Base-by-base conservation (phyloP, 23 tunicate genomes). In the Styela clava region DNA sequence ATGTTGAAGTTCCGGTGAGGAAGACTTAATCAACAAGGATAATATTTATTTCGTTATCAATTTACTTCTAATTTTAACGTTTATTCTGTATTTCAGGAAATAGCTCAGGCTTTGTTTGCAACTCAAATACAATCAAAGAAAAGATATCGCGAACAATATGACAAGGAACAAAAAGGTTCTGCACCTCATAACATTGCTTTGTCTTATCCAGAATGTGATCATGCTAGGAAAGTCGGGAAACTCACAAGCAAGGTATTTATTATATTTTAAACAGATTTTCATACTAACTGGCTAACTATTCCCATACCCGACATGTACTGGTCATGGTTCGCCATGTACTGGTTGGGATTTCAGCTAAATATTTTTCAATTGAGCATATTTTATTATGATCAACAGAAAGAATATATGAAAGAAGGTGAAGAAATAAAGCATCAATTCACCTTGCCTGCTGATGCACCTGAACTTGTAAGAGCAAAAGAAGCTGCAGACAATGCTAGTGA, bases 151-250 rank as follows among this genome's bases (percentile, higher is more conserved):
- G 34, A 72, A 52, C 35, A 84, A 33, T 93, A 85, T 69, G 34
- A 70, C 31, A 82, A 87, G 23, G 98, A 93, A 78, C 77, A 74
- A 34, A 44, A 52, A 16, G 98, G 98, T 0, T 78, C 85, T 77
- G 89, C 88, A 24, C 98, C 98, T 56, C 56, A 68, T 62, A 52
- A 85, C 76, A 62, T 81, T 36, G 85, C 85, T 1, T 33, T 63
- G 29, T 87, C 98, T 35, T 93, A 93, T 69, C 98, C 98, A 1
- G 98, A 93, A 72, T 78, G 86, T 61, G 93, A 84, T 24, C 92
- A 85, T 52, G 98, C 98, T 12, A 68, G 83, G 28, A 74, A 93
- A 63, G 89, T 85, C 1, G 68, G 85, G 18, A 81, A 84, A 35
- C 23, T 87, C 19, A 78, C 79, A 20, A 93, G 98, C 93, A 82